These are phyloP conservation scores for Cerceris ruficornis DNA, from an alignment of 2,888 invertebrate genomes.

Conservation along the genomic window DNA sequence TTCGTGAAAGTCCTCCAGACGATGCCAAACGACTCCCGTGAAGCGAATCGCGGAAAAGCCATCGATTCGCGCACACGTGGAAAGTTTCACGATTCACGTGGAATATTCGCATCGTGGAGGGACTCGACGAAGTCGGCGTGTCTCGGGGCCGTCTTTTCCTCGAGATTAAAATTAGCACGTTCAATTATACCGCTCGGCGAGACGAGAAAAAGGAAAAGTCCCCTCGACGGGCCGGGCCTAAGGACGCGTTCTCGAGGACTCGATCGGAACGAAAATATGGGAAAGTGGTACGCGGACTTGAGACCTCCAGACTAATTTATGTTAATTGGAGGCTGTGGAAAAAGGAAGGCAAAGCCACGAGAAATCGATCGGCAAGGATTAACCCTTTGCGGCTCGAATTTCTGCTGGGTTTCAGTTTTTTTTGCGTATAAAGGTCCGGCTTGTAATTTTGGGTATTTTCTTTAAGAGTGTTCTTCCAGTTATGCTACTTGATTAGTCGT, in stretches of 20 bases:
- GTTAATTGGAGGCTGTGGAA: slow-evolving; percentile 51
- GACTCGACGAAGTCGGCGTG: too few relatives aligned
- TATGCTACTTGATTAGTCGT: too few relatives aligned
- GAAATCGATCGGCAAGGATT: slow-evolving; percentile 16
- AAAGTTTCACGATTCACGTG: slow-evolving; percentile 41
- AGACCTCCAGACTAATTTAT: slow-evolving; percentile 59
- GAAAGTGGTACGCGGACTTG: slow-evolving; percentile 56
- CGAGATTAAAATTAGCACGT: too few relatives aligned
- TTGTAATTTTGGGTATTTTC: too few relatives aligned
- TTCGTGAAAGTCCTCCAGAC: slow-evolving; percentile 39
- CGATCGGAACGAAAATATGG: slow-evolving; percentile 35
- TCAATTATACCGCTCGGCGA: too few relatives aligned
- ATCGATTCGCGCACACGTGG: slow-evolving; percentile 15
- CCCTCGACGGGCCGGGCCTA: slow-evolving; percentile 18
- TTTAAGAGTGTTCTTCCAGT: too few relatives aligned
- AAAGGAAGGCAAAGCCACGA: slow-evolving; percentile 37
- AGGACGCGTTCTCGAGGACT: slow-evolving; percentile 33
- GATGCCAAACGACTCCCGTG: slow-evolving; percentile 28
- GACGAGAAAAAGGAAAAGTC: background rate
- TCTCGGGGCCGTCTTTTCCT: too few relatives aligned
- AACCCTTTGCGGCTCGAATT: background rate
- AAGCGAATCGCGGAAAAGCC: slow-evolving; percentile 45
- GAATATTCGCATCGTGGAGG: background rate
- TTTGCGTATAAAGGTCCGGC: too few relatives aligned
- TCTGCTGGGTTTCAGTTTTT: too few relatives aligned